phyloP scores from a whole-genome alignment of 2,888 invertebrate species.

The Colletes collaris region DNA sequence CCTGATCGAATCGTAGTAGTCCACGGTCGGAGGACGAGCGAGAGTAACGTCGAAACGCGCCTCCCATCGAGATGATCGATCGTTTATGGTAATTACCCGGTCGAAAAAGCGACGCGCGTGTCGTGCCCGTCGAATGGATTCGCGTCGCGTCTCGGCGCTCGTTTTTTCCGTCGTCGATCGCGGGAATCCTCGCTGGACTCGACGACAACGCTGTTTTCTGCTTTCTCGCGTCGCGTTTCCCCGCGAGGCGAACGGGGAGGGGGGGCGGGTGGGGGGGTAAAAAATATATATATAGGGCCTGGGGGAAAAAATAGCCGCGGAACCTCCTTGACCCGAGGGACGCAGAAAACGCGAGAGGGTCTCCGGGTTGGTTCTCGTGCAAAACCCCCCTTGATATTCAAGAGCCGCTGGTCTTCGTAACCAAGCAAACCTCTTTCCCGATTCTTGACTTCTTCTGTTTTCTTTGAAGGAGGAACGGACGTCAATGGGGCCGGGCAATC shows the following conservation, averaged over 20 bases:
- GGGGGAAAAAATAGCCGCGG: constrained; percentile 25
- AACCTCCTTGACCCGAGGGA: constrained; percentile 45
- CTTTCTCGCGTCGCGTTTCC: background rate
- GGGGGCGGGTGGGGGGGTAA: too few species aligned
- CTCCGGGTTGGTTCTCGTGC: constrained; percentile 9
- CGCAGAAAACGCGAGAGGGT: background rate
- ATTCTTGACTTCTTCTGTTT: constrained; percentile 20
- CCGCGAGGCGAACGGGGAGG: background rate
- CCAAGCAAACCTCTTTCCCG: constrained; percentile 24
- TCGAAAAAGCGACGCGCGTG: constrained; percentile 12
- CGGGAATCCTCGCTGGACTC: background rate
- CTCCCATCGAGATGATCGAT: constrained; percentile 47
- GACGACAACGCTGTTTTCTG: background rate
- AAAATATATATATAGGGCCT: background rate
- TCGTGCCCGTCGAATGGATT: constrained; percentile 8
- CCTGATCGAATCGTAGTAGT: too few species aligned
- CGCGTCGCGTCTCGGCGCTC: constrained; percentile 6
- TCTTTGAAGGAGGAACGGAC: constrained; percentile 26
- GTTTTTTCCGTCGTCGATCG: constrained; percentile 8
- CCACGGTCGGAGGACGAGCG: too few species aligned
- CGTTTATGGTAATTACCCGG: constrained; percentile 23
- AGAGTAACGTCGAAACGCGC: constrained; percentile 18
- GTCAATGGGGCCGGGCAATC: constrained; percentile 53
- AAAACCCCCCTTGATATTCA: constrained; percentile 26
- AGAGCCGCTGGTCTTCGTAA: constrained; percentile 21